Base-by-base conservation (phyloP, 2,888 invertebrate species). In the Pediacus dermestoides region DNA sequence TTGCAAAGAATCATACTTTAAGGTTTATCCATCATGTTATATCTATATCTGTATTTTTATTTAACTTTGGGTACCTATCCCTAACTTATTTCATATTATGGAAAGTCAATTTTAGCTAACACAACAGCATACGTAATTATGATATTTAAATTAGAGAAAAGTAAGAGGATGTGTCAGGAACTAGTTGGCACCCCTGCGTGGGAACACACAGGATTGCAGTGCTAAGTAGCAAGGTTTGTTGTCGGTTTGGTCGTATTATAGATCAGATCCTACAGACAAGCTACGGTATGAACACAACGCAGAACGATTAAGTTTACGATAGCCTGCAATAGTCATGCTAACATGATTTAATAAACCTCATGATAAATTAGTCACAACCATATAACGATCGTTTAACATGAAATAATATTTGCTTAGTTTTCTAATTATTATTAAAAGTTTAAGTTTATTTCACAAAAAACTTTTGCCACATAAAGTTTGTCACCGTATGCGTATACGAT, bases 141-240 rank as follows among this genome's bases (percentile, higher is more conserved):
- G n/a, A n/a, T n/a, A 28, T 13, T 3, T 28, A 8, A 11, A 28
- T 13, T 28, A 13, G 10, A 28, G n/a, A 28, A 28, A 26, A 9
- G 26, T 10, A 11, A 26, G 4, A n/a, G n/a, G n/a, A 4, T 33
- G 62, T 62, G 51, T 54, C 62, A 57, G 62, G 60, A 58, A 54
- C 60, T 49, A 54, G 53, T 53, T 56, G 61, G 60, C 54, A 59
- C 61, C 49, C 51, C 42, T 25, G 40, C 53, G 55, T 59, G 60
- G 57, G 58, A 60, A 59, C 46, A 31, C 32, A 39, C 26, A 25
- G 37, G 37, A 39, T 42, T 53, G 51, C 48, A 46, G 47, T 50
- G 50, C 44, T 52, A 46, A 51, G 48, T 48, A 47, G 44, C 39
- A 41, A 26, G 30, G 33, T 37, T 31, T 16, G 28, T 28, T 34